phyloP scores from a whole-genome alignment of 2,113 vertebrate genomes.

The Lepus americanus region DNA sequence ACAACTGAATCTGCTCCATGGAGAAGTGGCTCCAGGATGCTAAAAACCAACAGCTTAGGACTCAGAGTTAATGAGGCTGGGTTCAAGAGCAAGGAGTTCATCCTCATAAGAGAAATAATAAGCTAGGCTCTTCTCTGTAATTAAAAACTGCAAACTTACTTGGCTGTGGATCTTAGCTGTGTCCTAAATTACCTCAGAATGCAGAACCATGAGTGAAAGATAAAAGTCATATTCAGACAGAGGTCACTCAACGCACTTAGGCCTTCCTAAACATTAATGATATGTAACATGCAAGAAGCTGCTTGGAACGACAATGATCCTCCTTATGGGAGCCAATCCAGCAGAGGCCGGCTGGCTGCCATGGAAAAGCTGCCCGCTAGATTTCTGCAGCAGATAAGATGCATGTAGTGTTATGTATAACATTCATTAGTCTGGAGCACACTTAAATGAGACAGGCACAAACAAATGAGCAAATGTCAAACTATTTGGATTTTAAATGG shows the following conservation, averaged over 20 bases:
- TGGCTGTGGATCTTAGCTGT: background rate
- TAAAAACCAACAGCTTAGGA: background rate
- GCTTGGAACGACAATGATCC: background rate
- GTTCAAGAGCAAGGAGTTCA: background rate
- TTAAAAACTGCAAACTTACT: background rate
- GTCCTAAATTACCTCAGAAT: background rate
- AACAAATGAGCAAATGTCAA: background rate
- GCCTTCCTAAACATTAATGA: background rate
- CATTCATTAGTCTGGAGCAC: background rate
- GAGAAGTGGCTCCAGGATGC: background rate
- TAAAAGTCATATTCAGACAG: background rate
- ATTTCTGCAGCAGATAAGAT: background rate
- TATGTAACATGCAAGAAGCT: background rate
- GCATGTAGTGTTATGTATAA: background rate
- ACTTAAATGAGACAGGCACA: background rate
- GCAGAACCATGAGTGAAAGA: background rate
- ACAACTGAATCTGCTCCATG: background rate
- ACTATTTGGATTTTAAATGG: background rate
- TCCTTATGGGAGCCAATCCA: background rate
- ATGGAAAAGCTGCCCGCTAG: background rate
- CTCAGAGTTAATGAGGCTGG: background rate
- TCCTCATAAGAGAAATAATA: background rate
- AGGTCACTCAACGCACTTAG: background rate
- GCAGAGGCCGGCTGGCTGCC: background rate
- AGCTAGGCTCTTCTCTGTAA: background rate